These are phyloP conservation scores for Cuculus canorus DNA, from an alignment of 2,797 vertebrate genomes.

Conservation along the genomic window DNA sequence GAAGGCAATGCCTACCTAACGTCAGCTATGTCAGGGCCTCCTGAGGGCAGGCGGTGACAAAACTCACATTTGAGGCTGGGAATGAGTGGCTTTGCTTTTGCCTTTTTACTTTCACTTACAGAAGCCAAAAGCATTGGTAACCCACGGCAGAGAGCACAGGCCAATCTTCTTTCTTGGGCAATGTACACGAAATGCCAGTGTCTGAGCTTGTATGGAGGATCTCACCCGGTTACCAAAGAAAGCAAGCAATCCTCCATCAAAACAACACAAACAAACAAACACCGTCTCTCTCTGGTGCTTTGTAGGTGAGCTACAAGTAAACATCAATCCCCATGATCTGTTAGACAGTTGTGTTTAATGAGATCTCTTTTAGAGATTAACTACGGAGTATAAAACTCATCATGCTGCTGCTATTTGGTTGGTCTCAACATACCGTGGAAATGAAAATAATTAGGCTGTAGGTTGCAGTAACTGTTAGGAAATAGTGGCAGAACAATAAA, in stretches of 20 bases:
- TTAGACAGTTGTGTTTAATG: not conserved
- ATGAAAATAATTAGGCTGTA: not conserved
- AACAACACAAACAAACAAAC: constrained; percentile 22
- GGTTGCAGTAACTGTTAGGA: constrained; percentile 4
- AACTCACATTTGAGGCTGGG: not conserved
- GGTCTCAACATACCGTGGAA: not conserved
- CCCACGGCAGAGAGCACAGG: fast-evolving
- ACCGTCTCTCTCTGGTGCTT: not conserved
- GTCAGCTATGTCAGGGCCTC: not conserved
- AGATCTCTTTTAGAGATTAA: not conserved
- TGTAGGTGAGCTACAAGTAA: not conserved
- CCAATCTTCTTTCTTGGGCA: constrained; percentile 19
- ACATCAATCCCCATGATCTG: not conserved
- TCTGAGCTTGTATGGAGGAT: constrained; percentile 23
- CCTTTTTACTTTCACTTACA: not conserved
- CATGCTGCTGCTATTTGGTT: not conserved
- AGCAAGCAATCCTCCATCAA: not conserved
- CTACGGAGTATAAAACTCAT: not conserved
- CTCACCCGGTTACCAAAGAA: not conserved
- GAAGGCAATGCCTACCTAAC: not conserved
- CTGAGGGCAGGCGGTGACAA: not conserved
- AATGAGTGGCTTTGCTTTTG: not conserved
- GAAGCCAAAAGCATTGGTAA: not conserved
- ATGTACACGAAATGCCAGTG: not conserved
- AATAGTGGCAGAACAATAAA: not conserved